A percentile compares a stretch with the other conserved stretches of the same genome.
These are phyloP conservation scores for Hirtodrosophila alboralis DNA, from an alignment of 2,888 invertebrate genomes.

Conservation along the genomic window DNA sequence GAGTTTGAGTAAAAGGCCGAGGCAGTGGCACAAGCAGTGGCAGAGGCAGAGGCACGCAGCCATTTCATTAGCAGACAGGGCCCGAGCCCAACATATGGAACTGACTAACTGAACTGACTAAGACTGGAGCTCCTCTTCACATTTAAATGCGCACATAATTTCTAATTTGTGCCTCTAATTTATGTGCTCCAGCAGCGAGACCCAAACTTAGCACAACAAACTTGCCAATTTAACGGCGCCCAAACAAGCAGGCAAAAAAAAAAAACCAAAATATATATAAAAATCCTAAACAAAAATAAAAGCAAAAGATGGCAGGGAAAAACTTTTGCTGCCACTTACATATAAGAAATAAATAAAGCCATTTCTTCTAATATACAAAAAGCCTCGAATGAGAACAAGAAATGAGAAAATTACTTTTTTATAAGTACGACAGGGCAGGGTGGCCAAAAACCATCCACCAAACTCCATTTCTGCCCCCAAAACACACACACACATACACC, in stretches of 20 bases:
- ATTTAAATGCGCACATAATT: constrained; percentile 83
- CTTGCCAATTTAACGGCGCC: constrained; percentile 79
- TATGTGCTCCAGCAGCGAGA: constrained; percentile 76
- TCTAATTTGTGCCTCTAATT: constrained; percentile 83
- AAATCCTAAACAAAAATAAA: constrained; percentile 21
- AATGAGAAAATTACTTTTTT: constrained; percentile 83
- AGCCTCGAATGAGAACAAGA: constrained; percentile 72
- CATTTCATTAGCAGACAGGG: constrained; percentile 67
- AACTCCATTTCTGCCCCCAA: constrained; percentile 3
- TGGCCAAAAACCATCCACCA: constrained; percentile 51
- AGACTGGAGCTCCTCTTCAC: constrained; percentile 69
- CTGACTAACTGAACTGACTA: constrained; percentile 32
- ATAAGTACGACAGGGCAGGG: constrained; percentile 64
- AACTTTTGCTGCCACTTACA: constrained; percentile 71
- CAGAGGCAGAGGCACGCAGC: constrained; percentile 41
- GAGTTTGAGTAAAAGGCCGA: constrained; percentile 74
- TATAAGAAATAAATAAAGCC: constrained; percentile 83
- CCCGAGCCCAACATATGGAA: constrained; percentile 62
- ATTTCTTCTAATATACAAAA: constrained; percentile 84
- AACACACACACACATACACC: constrained; percentile 42
- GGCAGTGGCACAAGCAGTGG: constrained; percentile 11
- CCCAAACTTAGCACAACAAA: constrained; percentile 78
- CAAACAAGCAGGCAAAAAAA: constrained; percentile 40
- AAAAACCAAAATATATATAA: constrained; percentile 2
- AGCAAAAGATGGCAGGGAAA: constrained; percentile 58